A percentile compares a stretch with the other conserved stretches of the same genome.
Conservation (phyloP, 92 coral and sea anemone species). For the Parazoanthus swiftii region DNA sequence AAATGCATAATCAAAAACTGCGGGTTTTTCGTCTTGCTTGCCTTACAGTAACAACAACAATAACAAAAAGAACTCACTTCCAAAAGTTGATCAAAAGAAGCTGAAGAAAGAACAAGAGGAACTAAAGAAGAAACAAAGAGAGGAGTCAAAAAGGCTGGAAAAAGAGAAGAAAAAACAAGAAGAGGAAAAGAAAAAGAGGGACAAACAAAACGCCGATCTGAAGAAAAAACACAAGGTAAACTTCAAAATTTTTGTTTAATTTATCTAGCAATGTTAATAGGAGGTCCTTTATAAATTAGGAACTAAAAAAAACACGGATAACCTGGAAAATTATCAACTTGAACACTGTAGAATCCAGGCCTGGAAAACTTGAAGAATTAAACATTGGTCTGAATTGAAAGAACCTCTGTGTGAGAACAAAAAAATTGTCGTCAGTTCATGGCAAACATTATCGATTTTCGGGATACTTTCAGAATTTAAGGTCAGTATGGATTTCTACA, state of each 20-base stretch:
- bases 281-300: neutral
- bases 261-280: neutral
- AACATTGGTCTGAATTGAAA: too few species aligned
- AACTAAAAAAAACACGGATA: too few species aligned
- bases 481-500: too few species aligned
- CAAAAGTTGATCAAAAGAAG: constrained; percentile 38
- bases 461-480: too few species aligned
- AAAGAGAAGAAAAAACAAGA: constrained; percentile 67
- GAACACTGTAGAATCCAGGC: too few species aligned
- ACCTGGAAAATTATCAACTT: too few species aligned
- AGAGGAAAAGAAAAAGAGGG: constrained; percentile 59
- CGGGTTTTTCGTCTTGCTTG: neutral
- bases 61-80: constrained; percentile 23
- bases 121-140: constrained; percentile 57
- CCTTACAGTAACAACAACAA: neutral
- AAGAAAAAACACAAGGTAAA: constrained; percentile 37
- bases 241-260: neutral
- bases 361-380: too few species aligned
- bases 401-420: too few species aligned
- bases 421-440: too few species aligned
- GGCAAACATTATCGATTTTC: too few species aligned
- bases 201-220: constrained; percentile 42
- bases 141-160: constrained; percentile 62
- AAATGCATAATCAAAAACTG: too few species aligned
- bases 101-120: constrained; percentile 65